Evolutionary conservation across 2,888 invertebrate genomes (phyloP).

Genomic region (Allolobophora icterica): DNA sequence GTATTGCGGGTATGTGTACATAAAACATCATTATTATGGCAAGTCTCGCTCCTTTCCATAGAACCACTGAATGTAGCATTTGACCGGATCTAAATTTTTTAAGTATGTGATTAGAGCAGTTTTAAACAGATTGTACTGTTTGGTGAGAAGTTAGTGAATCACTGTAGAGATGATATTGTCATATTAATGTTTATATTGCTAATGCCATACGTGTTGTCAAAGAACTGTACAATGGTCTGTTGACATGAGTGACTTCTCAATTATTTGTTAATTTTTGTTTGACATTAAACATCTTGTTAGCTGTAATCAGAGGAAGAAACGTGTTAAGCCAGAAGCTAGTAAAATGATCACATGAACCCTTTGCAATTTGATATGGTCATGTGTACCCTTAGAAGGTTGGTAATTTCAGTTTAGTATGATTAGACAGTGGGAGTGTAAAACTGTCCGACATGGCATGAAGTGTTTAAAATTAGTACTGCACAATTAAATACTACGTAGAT

Average conservation of each 20-base stretch:
- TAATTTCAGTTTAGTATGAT: not conserved
- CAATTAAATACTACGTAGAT: no score
- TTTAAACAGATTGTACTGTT: not conserved
- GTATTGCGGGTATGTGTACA: not conserved
- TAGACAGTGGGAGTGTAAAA: not conserved
- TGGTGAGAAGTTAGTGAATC: not conserved
- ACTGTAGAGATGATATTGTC: not conserved
- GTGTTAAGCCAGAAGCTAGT: not conserved
- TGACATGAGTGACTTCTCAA: not conserved
- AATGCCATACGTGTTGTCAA: not conserved
- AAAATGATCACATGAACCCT: not conserved
- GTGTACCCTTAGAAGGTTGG: not conserved
- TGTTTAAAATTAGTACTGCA: no score
- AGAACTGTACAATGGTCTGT: not conserved
- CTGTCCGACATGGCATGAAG: not conserved
- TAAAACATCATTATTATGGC: not conserved
- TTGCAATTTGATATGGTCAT: constrained; percentile 8
- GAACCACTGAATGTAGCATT: not conserved
- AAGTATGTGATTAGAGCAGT: not conserved
- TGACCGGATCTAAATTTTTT: not conserved
- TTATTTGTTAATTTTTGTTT: not conserved
- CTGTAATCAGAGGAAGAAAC: not conserved
- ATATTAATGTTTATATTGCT: not conserved
- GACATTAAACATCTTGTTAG: not conserved
- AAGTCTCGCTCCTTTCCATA: not conserved